phyloP scores from a whole-genome alignment of 2,797 vertebrate species.

The Pipistrellus kuhlii region DNA sequence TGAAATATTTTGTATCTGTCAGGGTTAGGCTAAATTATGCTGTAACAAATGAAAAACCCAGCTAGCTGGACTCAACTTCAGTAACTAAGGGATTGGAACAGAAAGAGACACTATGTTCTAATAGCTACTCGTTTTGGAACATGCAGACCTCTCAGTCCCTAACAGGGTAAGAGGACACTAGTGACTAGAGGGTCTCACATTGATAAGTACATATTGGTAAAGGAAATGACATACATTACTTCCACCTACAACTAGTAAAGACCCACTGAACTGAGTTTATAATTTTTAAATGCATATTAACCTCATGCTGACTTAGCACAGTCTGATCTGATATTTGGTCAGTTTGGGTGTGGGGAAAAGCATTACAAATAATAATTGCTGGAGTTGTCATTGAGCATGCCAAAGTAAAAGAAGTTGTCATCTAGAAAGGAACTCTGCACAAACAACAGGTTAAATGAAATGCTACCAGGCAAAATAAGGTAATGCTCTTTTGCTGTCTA shows the following conservation, averaged over 20 bases:
- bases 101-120: background rate
- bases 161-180: background rate
- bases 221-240: background rate
- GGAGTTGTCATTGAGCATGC: slow-evolving; percentile 39
- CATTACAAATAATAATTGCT: slow-evolving; percentile 4
- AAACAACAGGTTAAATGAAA: slow-evolving; percentile 76
- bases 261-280: background rate
- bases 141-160: background rate
- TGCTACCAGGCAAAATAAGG: slow-evolving; percentile 78
- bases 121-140: background rate
- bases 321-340: slow-evolving; percentile 12
- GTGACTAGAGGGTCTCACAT: background rate
- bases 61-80: background rate
- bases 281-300: background rate
- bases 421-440: slow-evolving; percentile 70
- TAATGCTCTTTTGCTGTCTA: slow-evolving; percentile 78
- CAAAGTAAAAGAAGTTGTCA: slow-evolving; percentile 68
- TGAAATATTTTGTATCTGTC: background rate
- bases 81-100: background rate
- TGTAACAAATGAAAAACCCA: slow-evolving; percentile 12
- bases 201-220: background rate
- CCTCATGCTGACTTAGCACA: slow-evolving; percentile 13
- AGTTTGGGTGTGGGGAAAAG: background rate
- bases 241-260: background rate
- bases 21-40: slow-evolving; percentile 47